Evolutionary conservation across 1,140 invertebrate genomes (phyloP).

Genomic region (Anagrus nilaparvatae): DNA sequence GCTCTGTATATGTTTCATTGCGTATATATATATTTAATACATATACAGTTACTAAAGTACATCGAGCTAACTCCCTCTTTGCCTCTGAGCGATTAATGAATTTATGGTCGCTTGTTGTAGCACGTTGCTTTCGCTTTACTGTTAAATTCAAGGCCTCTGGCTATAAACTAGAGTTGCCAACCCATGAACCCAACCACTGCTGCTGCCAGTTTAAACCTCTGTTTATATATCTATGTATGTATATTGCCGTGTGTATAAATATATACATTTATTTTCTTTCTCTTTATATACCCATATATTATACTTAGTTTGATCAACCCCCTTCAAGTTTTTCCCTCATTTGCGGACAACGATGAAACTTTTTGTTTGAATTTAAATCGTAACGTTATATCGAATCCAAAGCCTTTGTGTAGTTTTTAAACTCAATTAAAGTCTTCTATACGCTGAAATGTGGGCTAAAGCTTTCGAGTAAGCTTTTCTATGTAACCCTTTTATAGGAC

Average conservation of each 20-base stretch:
- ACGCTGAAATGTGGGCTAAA: no score
- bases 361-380: conserved; percentile 17
- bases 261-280: no score
- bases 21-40: no score
- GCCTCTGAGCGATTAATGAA: conserved; percentile 32
- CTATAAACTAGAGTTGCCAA: conserved; percentile 33
- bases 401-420: conserved; percentile 24
- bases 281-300: no score
- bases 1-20: no score
- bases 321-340: conserved; percentile 3
- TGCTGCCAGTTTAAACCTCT: conserved; percentile 23
- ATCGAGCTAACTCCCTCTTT: conserved; percentile 4
- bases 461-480: no score
- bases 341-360: conserved; percentile 11
- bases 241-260: no score
- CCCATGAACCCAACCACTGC: conserved; percentile 29
- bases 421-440: conserved; percentile 23
- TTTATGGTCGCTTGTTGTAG: conserved; percentile 30
- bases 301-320: no score
- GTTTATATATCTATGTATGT: no score
- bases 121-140: conserved; percentile 28
- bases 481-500: no score
- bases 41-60: neutral
- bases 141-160: conserved; percentile 28
- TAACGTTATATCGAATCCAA: no score